Percentiles rank a stretch among this genome's conserved stretches.
phyloP scores from a whole-genome alignment of 2,797 vertebrate species.

The Anableps anableps region DNA sequence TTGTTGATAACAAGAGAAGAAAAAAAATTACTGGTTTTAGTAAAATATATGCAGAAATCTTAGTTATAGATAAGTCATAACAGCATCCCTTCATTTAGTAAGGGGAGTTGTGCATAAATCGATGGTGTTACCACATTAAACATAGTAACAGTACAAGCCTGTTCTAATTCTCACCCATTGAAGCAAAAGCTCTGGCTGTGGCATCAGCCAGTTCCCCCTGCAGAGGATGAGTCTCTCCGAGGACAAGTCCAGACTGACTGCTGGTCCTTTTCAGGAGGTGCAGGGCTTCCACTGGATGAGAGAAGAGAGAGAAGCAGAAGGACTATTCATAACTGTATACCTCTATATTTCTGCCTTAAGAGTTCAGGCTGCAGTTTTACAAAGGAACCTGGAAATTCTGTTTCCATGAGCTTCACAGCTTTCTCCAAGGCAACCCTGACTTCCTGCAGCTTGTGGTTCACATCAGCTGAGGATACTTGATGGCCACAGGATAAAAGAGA shows the following conservation, averaged over 20 bases:
- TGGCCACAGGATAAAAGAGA: slow-evolving; percentile 58
- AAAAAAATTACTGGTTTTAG: not conserved
- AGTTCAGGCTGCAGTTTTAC: not conserved
- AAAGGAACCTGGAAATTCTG: slow-evolving; percentile 79
- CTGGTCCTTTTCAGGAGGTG: slow-evolving; percentile 74
- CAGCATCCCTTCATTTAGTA: not conserved
- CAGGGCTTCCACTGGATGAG: slow-evolving; percentile 80
- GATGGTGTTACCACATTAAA: not conserved
- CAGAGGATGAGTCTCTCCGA: slow-evolving; percentile 83
- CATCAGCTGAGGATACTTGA: slow-evolving; percentile 52
- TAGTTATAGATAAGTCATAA: not conserved
- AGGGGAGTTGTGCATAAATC: not conserved
- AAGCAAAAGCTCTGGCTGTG: slow-evolving; percentile 86
- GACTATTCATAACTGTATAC: not conserved
- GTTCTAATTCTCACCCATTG: slow-evolving; percentile 79
- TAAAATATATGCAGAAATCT: not conserved
- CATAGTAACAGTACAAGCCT: slow-evolving; percentile 3
- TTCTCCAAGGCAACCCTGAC: slow-evolving; percentile 70
- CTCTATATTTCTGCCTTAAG: not conserved
- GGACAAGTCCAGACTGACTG: slow-evolving; percentile 73
- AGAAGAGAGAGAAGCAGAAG: slow-evolving; percentile 13
- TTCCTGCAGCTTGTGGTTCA: slow-evolving; percentile 70
- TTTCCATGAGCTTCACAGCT: slow-evolving; percentile 81
- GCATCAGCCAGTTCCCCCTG: slow-evolving; percentile 88
- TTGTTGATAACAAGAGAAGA: not conserved